Base-by-base conservation (phyloP, 2,113 vertebrate species). In the Istiophorus platypterus region DNA sequence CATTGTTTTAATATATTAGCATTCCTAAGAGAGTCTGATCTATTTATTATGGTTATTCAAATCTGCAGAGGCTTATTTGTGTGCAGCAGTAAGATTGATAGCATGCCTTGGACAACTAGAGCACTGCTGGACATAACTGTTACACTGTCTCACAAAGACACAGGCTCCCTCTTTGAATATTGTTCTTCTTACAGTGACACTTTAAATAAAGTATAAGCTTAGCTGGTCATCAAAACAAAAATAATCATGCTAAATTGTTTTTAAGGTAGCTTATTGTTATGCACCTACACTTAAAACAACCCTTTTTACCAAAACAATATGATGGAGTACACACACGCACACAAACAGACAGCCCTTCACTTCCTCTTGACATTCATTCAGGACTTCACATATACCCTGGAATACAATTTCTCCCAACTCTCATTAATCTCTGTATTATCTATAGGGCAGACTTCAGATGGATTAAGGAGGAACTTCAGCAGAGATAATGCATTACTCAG, bases 331-430 rank as follows among this genome's bases (percentile, higher is more conserved):
- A 54, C n/a, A 76, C 65, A 41, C 57, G 58, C 31, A 47, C 67
- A 51, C 17, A 62, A 5, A 71, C n/a, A 47, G 10, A 63, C 37
- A 72, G 31, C 20, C n/a, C 26, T 58, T 54, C 34, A 34, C 54
- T 67, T 20, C 8, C 41, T 68, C 52, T 72, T 73, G 72, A 70
- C 56, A 49, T 80, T 77, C 49, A 66, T 20, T 64, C 37, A 76
- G 49, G 47, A 69, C n/a, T 31, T 24, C 2, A 20, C 34, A 20
- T 27, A 15, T 9, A 41, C 5, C 31, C n/a, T n/a, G n/a, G 24
- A n/a, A 6, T 14, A 62, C 27, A 63, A 51, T 31, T 45, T 66
- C 41, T 57, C 13, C 31, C 47, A 71, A 2, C 77, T 73, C 51
- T 51, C 11, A 13, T 7, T 74, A 39, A 77, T 73, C 17, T 71